A percentile compares a stretch with the other conserved stretches of the same genome.
phyloP scores from a whole-genome alignment of 2,888 invertebrate species.

The Drosophila nigricruria region DNA sequence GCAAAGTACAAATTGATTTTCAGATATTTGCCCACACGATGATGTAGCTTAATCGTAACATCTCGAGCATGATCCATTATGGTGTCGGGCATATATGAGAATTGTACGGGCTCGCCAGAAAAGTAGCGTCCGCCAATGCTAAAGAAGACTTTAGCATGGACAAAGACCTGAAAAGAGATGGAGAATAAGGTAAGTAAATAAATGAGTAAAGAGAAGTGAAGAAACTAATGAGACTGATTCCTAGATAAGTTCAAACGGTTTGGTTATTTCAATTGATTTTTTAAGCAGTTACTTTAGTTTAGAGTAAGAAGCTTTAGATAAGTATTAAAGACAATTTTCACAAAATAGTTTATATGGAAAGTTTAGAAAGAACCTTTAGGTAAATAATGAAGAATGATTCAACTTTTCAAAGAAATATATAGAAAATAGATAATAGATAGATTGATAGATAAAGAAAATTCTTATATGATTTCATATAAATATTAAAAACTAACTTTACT shows the following conservation, averaged over 20 bases:
- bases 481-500: no score
- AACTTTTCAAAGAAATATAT: neutral
- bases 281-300: neutral
- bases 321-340: neutral
- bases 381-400: neutral
- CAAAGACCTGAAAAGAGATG: conserved; percentile 88
- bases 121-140: conserved; percentile 90
- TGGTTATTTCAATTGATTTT: neutral
- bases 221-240: neutral
- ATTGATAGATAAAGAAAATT: no score
- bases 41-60: conserved; percentile 91
- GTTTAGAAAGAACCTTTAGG: no score
- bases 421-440: no score
- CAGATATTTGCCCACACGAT: conserved; percentile 90
- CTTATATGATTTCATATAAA: no score
- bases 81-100: conserved; percentile 91
- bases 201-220: neutral
- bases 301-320: neutral
- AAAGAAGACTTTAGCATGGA: conserved; percentile 91
- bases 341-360: neutral
- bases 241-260: neutral
- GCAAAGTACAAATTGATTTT: conserved; percentile 92
- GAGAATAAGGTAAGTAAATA: neutral
- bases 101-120: conserved; percentile 90
- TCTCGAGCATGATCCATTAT: conserved; percentile 92